Conservation (phyloP, 2,113 vertebrate species). For the Myiagra hebetior region DNA sequence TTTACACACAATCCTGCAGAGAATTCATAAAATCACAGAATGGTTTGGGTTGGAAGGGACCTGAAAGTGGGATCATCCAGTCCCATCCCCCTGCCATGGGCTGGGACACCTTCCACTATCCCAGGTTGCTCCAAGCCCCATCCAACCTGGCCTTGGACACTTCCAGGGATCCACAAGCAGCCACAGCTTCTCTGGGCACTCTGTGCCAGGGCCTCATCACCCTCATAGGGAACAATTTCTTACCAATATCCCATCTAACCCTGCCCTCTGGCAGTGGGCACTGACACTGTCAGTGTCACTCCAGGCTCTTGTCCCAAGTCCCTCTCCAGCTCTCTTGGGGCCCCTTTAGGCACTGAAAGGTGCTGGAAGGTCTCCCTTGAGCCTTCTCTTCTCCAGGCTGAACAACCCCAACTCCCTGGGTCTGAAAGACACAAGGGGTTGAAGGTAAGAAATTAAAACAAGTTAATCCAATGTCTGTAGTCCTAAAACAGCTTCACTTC, state of each 20-base stretch:
- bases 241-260: rapidly evolving
- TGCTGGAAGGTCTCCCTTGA: not conserved
- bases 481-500: not conserved
- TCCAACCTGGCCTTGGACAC: not conserved
- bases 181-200: not conserved
- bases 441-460: not conserved
- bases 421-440: not conserved
- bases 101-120: rapidly evolving
- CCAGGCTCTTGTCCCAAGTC: not conserved
- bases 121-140: rapidly evolving
- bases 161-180: not conserved
- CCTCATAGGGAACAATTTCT: not conserved
- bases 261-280: not conserved
- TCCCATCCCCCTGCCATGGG: not conserved
- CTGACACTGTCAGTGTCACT: not conserved
- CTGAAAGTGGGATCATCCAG: not conserved
- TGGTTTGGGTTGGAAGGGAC: not conserved
- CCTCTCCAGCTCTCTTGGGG: not conserved
- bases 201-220: not conserved
- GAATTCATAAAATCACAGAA: not conserved
- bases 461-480: not conserved
- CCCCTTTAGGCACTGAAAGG: not conserved
- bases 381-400: not conserved
- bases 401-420: not conserved
- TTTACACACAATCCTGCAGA: not conserved